Evolutionary conservation across 2,888 invertebrate species (phyloP).

Genomic region (Axea sp.): DNA sequence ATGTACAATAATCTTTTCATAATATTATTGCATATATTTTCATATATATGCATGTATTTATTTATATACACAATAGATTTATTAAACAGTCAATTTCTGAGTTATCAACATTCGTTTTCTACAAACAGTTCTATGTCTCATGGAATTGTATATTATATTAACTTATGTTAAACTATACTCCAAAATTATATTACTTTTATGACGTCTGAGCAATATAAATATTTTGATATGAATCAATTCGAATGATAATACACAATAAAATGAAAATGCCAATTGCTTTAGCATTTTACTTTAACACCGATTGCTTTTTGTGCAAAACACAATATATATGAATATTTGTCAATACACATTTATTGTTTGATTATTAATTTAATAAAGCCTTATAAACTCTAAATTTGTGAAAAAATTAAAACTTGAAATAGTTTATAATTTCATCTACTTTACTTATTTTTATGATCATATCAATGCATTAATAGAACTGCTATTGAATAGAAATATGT

Average conservation of each 20-base stretch:
- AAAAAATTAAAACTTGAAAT: no score
- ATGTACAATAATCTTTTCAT: slow-evolving; percentile 54
- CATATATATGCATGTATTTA: slow-evolving; percentile 36
- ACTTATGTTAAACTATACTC: slow-evolving; percentile 24
- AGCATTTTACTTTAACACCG: slow-evolving; percentile 5
- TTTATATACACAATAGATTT: slow-evolving; percentile 55
- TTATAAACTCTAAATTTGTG: slow-evolving; percentile 10
- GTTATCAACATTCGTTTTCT: slow-evolving; percentile 49
- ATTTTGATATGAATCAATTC: slow-evolving; percentile 19
- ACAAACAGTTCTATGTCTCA: slow-evolving; percentile 47
- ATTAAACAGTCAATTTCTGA: slow-evolving; percentile 55
- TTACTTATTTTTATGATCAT: not conserved
- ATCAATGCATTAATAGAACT: slow-evolving; percentile 5
- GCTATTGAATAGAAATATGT: slow-evolving; percentile 1
- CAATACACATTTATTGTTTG: not conserved
- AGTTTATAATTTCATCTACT: no score
- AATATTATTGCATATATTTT: slow-evolving; percentile 45
- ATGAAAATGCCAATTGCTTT: slow-evolving; percentile 12
- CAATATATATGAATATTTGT: slow-evolving; percentile 19
- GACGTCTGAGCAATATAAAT: slow-evolving; percentile 10
- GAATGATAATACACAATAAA: slow-evolving; percentile 10
- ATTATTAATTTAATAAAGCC: not conserved
- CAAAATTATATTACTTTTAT: slow-evolving; percentile 14
- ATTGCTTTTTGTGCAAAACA: slow-evolving; percentile 25
- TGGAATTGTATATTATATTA: slow-evolving; percentile 32